Conservation (phyloP, 2,797 vertebrate genomes). For the Chromobotia macracanthus region DNA sequence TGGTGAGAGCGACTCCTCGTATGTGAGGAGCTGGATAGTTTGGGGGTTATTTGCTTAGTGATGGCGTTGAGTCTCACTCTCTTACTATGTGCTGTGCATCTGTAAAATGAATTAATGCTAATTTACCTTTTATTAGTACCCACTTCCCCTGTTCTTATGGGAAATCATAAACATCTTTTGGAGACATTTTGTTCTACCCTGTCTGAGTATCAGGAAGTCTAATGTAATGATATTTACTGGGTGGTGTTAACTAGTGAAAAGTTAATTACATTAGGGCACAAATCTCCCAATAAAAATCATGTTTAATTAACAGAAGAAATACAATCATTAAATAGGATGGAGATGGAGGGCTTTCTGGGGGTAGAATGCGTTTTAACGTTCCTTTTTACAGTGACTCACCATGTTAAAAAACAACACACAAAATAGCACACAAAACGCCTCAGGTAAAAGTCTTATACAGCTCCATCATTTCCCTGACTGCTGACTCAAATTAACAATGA, state of each 20-base stretch:
- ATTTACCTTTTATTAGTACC: constrained; percentile 46
- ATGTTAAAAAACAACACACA: constrained; percentile 25
- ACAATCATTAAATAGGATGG: constrained; percentile 40
- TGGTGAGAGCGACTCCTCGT: no score
- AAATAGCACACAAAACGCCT: constrained; percentile 4
- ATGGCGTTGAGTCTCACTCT: background rate
- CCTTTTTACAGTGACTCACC: constrained; percentile 27
- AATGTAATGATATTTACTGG: constrained; percentile 45
- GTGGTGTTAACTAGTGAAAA: constrained; percentile 37
- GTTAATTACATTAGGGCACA: constrained; percentile 49
- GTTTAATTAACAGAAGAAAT: constrained; percentile 42
- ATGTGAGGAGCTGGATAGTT: no score
- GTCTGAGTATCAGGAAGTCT: constrained; percentile 39
- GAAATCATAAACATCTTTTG: constrained; percentile 43
- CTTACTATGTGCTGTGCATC: constrained; percentile 1
- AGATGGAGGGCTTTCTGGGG: constrained; percentile 8
- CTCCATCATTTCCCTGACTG: constrained; percentile 31
- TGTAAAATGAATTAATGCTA: constrained; percentile 32
- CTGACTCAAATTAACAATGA: constrained; percentile 38
- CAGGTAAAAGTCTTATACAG: constrained; percentile 43
- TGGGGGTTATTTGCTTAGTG: background rate
- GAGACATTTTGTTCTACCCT: constrained; percentile 47
- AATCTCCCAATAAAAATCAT: constrained; percentile 49
- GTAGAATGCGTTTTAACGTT: constrained; percentile 16
- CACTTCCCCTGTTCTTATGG: constrained; percentile 30